Conservation (phyloP, 1,140 invertebrate genomes). For the Alviniconcha marisindica region DNA sequence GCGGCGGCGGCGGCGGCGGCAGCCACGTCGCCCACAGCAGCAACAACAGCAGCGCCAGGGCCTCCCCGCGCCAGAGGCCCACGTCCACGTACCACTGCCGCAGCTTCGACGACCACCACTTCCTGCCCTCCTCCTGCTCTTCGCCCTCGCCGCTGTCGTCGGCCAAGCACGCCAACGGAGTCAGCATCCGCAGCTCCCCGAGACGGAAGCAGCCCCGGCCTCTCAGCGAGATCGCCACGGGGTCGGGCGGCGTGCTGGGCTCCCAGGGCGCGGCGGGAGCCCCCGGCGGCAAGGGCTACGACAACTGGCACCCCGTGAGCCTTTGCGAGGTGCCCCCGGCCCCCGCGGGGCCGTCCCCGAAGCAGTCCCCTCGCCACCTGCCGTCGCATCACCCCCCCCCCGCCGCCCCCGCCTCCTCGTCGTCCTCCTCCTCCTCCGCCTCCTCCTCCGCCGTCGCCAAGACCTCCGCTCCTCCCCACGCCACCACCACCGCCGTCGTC, state of each 20-base stretch:
- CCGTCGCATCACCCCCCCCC: background rate
- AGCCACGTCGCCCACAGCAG: background rate
- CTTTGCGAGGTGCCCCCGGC: background rate
- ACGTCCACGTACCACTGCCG: slow-evolving; percentile 35
- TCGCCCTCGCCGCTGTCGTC: slow-evolving; percentile 38
- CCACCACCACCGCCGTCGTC: background rate
- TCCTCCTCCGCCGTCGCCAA: background rate
- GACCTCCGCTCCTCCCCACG: background rate
- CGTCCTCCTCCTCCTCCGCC: background rate
- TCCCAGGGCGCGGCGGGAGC: background rate
- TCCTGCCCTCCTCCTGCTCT: slow-evolving; percentile 41
- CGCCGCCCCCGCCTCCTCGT: background rate
- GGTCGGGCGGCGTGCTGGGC: slow-evolving; percentile 26
- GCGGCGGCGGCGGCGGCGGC: too few relatives aligned
- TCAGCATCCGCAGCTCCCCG: slow-evolving; percentile 40
- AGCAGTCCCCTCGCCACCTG: slow-evolving; percentile 1
- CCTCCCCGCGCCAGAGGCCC: slow-evolving; percentile 13
- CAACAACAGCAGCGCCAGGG: slow-evolving; percentile 21
- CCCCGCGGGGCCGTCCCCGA: background rate
- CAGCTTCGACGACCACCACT: slow-evolving; percentile 45
- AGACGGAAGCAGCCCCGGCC: slow-evolving; percentile 38
- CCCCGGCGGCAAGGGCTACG: slow-evolving; percentile 3
- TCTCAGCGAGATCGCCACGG: slow-evolving; percentile 45
- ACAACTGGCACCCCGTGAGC: slow-evolving; percentile 4
- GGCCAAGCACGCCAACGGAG: slow-evolving; percentile 16